Percentiles rank a stretch among this genome's conserved stretches.
Conservation (phyloP, 1,140 invertebrate species). For the Triops cancriformis region DNA sequence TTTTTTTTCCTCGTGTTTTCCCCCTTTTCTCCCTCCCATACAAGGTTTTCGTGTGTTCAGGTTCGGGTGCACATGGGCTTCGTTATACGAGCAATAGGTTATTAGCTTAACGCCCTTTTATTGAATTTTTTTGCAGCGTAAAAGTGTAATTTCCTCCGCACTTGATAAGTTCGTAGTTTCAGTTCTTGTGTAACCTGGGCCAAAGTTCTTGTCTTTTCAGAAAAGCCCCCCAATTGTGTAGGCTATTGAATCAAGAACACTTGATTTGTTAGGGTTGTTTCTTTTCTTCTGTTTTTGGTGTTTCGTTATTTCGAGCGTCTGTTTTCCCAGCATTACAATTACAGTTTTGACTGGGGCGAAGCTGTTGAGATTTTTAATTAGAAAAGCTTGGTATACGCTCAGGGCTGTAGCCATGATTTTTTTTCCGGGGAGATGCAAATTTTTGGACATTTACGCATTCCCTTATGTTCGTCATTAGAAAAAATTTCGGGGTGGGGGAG, state of each 20-base stretch:
- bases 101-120: too few species aligned
- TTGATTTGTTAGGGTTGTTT: background rate
- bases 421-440: too few species aligned
- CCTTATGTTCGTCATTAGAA: too few species aligned
- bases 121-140: too few species aligned
- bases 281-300: background rate
- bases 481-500: too few species aligned
- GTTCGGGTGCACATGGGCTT: background rate
- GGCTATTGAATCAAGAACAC: background rate
- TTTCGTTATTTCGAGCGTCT: background rate
- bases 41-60: background rate
- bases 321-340: background rate
- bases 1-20: background rate
- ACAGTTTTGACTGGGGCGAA: background rate
- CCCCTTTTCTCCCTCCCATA: background rate
- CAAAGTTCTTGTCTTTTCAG: too few species aligned
- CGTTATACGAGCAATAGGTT: background rate
- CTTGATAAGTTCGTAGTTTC: too few species aligned
- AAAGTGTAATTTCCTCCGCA: too few species aligned
- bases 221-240: background rate
- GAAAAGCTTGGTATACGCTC: background rate
- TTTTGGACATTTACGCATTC: too few species aligned
- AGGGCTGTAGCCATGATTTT: too few species aligned
- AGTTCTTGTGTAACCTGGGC: too few species aligned
- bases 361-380: background rate